A percentile compares a stretch with the other conserved stretches of the same genome.
Evolutionary conservation across 1,140 invertebrate genomes (phyloP).

Genomic region (Frieseomelitta varia): DNA sequence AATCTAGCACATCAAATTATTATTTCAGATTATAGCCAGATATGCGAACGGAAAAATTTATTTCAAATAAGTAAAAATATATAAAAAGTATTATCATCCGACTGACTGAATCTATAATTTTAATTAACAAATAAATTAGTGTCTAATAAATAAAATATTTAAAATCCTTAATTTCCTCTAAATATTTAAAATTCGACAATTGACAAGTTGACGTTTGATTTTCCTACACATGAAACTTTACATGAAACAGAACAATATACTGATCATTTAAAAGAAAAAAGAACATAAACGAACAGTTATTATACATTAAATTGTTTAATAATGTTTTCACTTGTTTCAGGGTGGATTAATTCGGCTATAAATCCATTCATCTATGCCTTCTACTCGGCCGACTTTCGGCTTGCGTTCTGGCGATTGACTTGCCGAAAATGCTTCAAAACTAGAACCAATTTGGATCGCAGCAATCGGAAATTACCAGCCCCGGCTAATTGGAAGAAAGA

Average conservation of each 20-base stretch:
- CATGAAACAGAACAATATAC: not conserved
- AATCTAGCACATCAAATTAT: too few relatives aligned
- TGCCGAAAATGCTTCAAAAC: constrained; percentile 70
- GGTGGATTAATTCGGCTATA: constrained; percentile 95
- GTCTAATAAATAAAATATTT: too few relatives aligned
- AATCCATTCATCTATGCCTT: constrained; percentile 95
- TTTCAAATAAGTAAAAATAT: too few relatives aligned
- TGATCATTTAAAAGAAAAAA: not conserved
- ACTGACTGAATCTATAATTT: too few relatives aligned
- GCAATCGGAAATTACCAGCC: constrained; percentile 55
- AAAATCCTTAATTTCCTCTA: too few relatives aligned
- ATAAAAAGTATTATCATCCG: too few relatives aligned
- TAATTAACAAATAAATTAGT: too few relatives aligned
- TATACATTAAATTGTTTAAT: not conserved
- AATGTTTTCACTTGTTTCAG: constrained; percentile 64
- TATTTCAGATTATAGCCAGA: too few relatives aligned
- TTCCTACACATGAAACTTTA: too few relatives aligned
- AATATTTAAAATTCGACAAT: too few relatives aligned
- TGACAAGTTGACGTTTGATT: too few relatives aligned
- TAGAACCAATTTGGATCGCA: constrained; percentile 54
- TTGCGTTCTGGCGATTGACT: constrained; percentile 91
- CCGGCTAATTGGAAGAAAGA: constrained; percentile 64
- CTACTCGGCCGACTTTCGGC: constrained; percentile 92
- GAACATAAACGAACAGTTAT: not conserved
- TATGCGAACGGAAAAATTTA: too few relatives aligned